Evolutionary conservation across 2,888 invertebrate species (phyloP).

Genomic region (Stegophylla sp.): DNA sequence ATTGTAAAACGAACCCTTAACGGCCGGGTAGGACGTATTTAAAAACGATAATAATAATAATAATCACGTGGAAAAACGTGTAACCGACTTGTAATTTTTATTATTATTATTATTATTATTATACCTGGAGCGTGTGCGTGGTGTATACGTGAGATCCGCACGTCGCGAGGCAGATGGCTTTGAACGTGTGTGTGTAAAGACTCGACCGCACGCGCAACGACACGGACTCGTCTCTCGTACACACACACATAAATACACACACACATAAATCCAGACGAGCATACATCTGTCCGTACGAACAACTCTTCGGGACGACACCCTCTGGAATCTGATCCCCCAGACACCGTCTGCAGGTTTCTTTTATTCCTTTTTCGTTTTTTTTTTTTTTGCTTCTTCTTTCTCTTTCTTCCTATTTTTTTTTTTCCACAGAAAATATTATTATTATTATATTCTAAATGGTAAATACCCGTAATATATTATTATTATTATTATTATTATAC

Average conservation of each 20-base stretch:
- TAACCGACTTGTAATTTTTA: background rate
- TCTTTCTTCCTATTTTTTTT: constrained; percentile 19
- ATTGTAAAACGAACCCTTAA: no score
- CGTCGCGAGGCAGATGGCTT: constrained; percentile 41
- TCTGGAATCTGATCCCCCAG: constrained; percentile 57
- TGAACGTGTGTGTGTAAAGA: constrained; percentile 31
- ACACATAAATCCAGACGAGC: background rate
- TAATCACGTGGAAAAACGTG: background rate
- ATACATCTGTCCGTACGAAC: constrained; percentile 29
- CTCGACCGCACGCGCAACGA: constrained; percentile 25
- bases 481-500: no score
- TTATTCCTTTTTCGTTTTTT: background rate
- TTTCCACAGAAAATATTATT: constrained; percentile 29
- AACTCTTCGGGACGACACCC: constrained; percentile 46
- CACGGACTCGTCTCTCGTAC: background rate
- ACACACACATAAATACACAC: background rate
- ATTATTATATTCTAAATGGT: background rate
- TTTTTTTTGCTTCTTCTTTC: background rate
- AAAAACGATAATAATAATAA: no score
- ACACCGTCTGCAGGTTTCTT: constrained; percentile 54
- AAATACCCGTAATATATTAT: constrained; percentile 10
- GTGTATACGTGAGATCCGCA: background rate
- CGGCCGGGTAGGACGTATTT: no score
- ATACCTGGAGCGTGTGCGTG: background rate
- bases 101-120: background rate